Conservation (phyloP, 2,888 invertebrate species). For the Drosophila sordidula region DNA sequence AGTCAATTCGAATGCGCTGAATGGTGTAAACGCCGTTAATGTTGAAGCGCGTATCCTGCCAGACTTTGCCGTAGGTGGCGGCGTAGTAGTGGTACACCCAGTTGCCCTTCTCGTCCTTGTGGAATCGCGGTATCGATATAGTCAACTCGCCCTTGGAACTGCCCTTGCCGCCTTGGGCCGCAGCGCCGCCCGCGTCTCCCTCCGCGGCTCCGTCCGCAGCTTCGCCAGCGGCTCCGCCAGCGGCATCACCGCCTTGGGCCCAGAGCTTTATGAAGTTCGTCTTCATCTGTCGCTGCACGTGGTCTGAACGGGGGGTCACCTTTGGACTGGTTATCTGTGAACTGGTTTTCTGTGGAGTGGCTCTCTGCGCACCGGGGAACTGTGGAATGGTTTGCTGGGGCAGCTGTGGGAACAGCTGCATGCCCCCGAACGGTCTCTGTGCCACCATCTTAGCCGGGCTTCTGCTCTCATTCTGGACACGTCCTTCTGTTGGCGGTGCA, state of each 20-base stretch:
- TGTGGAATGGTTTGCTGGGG: too few relatives aligned
- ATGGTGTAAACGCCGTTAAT: background rate
- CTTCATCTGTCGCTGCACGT: background rate
- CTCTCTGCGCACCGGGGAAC: too few relatives aligned
- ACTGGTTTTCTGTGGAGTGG: too few relatives aligned
- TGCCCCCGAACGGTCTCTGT: background rate
- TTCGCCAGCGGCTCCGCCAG: background rate
- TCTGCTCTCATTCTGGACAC: too few relatives aligned
- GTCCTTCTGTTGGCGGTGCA: too few relatives aligned
- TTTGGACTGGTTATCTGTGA: too few relatives aligned
- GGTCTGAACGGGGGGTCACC: background rate
- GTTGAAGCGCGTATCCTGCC: slow-evolving; percentile 26
- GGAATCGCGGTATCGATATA: slow-evolving; percentile 9
- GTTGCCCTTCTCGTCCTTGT: slow-evolving; percentile 5
- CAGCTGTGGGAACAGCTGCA: background rate
- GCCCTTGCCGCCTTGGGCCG: background rate
- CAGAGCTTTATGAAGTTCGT: background rate
- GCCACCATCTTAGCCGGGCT: too few relatives aligned
- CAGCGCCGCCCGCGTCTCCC: background rate
- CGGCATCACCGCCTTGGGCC: background rate
- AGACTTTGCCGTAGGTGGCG: slow-evolving; percentile 24
- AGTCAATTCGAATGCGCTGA: background rate
- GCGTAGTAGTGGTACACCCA: slow-evolving; percentile 21
- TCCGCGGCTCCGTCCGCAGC: background rate
- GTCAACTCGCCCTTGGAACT: background rate